A percentile compares a stretch with the other conserved stretches of the same genome.
Conservation (phyloP, 2,797 vertebrate species). For the Caiman crocodilus region DNA sequence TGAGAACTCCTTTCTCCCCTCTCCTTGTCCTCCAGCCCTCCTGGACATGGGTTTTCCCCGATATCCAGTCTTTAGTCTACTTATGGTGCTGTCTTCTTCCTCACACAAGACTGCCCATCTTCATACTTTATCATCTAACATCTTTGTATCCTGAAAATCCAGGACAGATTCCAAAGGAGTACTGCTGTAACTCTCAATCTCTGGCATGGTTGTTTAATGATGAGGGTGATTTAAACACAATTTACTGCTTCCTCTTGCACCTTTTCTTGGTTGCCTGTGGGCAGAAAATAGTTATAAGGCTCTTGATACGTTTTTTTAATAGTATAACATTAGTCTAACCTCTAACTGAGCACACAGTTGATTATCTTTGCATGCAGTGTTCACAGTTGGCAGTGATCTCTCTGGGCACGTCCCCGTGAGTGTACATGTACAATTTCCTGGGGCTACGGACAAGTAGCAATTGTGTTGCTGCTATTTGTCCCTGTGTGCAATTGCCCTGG, state of each 20-base stretch:
- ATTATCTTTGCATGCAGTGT: background rate
- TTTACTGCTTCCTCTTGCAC: background rate
- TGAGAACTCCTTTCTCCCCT: too few relatives aligned
- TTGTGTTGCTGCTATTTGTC: too few relatives aligned
- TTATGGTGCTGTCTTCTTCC: rapidly evolving
- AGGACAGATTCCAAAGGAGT: background rate
- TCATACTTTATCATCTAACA: background rate
- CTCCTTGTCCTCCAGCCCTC: too few relatives aligned
- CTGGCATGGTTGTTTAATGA: background rate
- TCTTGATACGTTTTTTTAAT: background rate
- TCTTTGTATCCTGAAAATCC: background rate
- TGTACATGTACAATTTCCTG: too few relatives aligned
- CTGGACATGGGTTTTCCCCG: background rate
- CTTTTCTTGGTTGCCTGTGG: background rate
- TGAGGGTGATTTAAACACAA: background rate
- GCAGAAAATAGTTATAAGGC: background rate
- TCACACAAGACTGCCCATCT: background rate
- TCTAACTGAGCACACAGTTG: background rate
- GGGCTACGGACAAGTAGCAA: too few relatives aligned
- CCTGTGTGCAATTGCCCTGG: too few relatives aligned
- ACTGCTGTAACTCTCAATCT: background rate
- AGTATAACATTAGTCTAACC: background rate
- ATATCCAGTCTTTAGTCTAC: background rate
- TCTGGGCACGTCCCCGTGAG: too few relatives aligned
- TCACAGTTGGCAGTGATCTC: background rate